Evolutionary conservation across 2,797 vertebrate species (phyloP).

Genomic region (Eurystomus glaucurus): DNA sequence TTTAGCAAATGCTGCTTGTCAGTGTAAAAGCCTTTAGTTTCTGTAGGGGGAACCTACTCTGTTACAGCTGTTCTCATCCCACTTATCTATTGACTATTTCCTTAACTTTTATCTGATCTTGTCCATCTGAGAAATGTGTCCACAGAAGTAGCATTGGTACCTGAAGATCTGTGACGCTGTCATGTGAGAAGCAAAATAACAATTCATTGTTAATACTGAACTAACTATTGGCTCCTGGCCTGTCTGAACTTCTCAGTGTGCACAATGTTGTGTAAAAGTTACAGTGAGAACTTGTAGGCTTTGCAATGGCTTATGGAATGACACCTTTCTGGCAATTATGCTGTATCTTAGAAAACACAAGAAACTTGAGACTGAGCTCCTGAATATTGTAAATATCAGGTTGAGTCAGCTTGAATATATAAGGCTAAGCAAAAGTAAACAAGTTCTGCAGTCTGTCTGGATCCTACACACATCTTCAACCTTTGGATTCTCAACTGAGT

Average conservation of each 20-base stretch:
- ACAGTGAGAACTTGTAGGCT: neutral
- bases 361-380: neutral
- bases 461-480: neutral
- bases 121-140: neutral
- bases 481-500: neutral
- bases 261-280: accelerated
- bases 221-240: neutral
- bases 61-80: neutral
- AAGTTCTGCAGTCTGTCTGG: neutral
- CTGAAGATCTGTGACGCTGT: accelerated
- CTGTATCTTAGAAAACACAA: neutral
- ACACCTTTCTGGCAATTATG: neutral
- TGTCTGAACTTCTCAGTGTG: neutral
- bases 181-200: neutral
- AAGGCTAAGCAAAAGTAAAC: neutral
- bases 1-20: neutral
- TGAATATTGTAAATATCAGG: accelerated
- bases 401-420: neutral
- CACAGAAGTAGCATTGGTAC: neutral
- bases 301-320: neutral
- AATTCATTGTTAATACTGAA: neutral
- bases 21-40: neutral
- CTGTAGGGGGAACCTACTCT: neutral
- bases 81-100: neutral
- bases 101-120: neutral